Conservation (phyloP, 2,113 vertebrate genomes). For the Elachura formosa region DNA sequence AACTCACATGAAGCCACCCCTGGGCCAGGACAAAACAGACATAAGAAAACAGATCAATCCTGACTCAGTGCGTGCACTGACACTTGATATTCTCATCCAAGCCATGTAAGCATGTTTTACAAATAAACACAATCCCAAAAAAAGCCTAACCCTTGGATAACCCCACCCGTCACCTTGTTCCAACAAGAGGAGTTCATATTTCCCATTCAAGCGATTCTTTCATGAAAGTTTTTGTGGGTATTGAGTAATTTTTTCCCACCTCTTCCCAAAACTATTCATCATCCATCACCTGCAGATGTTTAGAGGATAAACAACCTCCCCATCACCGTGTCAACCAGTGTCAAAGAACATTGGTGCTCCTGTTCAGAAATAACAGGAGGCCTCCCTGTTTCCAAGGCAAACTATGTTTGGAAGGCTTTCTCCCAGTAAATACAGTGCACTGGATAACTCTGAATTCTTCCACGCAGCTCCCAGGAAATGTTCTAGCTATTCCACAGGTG, state of each 20-base stretch:
- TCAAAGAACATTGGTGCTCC: not conserved
- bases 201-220: constrained; percentile 7
- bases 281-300: constrained; percentile 57
- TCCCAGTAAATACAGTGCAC: not conserved
- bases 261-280: constrained; percentile 11
- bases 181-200: constrained; percentile 25
- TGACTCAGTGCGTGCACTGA: not conserved
- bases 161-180: constrained; percentile 44
- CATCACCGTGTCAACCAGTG: not conserved
- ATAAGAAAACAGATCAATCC: constrained; percentile 5
- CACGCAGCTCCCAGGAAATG: not conserved
- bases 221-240: not conserved
- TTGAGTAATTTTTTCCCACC: constrained; percentile 1
- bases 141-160: constrained; percentile 62
- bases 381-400: constrained; percentile 29
- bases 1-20: not conserved
- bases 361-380: not conserved
- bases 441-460: not conserved
- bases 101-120: constrained; percentile 39
- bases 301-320: constrained; percentile 35
- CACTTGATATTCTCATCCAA: constrained; percentile 9
- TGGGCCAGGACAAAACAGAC: not conserved
- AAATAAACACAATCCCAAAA: constrained; percentile 41
- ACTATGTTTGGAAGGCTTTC: not conserved
- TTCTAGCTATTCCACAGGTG: not conserved